Evolutionary conservation across 2,888 invertebrate species (phyloP), one percentile per base, ranked within the genome.

Genomic region (Choristoneura rosaceana): DNA sequence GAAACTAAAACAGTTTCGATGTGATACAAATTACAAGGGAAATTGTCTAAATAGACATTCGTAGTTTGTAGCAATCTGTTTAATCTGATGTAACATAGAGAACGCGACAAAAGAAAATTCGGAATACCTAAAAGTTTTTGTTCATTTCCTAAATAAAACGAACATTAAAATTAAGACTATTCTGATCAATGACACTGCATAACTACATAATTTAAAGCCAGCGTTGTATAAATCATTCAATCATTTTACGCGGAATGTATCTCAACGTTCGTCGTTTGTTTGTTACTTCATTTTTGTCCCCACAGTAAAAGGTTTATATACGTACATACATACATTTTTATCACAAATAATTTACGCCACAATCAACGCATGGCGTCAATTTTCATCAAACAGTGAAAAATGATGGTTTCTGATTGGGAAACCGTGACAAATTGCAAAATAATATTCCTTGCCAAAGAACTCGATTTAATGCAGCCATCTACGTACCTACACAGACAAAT

Each of bases 91-190:
- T 10, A 14, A 55, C 52, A 62, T 69, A 4, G 50, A 58, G 38
- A 45, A 59, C 10, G 58, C 43, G 33, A 70, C 34, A 62, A 71
- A 45, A 43, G 14, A 52, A 60, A 55, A 25, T 25, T 25, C 25
- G 2, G 2, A 25, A 55, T n/a, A n/a, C n/a, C n/a, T n/a, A 55
- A 34, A 62, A 38, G 45, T 45, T 50, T 61, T 58, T 38, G 58
- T 67, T 61, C 47, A 34, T 12, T 58, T 55, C 67, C 61, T 58
- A 71, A 52, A 38, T 58, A 47, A 62, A 63, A 61, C 17, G 67
- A 62, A 70, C 33, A 34, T 41, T 5, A 8, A 70, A 66, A 45
- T 15, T 15, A 9, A 15, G 52, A 17, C 52, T 15, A 15, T 15
- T 52, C 47, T 8, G 50, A 50, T 50, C 52, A 52, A 15, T 52